A percentile compares a stretch with the other conserved stretches of the same genome.
These are phyloP conservation scores for Myiopsitta monachus DNA, from an alignment of 2,113 vertebrate species.

Conservation along the genomic window DNA sequence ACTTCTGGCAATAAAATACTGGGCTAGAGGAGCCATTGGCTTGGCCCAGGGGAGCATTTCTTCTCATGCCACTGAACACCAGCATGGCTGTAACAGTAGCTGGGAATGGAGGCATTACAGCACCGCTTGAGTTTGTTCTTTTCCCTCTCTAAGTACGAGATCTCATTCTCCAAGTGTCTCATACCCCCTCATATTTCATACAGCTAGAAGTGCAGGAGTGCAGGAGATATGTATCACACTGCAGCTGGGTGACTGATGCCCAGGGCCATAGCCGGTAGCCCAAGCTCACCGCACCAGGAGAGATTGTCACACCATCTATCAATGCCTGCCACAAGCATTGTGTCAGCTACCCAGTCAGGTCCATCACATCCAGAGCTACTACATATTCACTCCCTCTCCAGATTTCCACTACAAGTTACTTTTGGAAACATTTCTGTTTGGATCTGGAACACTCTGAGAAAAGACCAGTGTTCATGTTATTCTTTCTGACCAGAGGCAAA, in stretches of 20 bases:
- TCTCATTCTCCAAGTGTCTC: background rate
- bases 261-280: background rate
- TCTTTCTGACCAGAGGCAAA: slow-evolving; percentile 59
- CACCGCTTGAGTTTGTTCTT: background rate
- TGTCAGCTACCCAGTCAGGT: background rate
- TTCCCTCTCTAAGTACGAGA: background rate
- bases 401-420: background rate
- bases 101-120: background rate
- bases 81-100: background rate
- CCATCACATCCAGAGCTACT: background rate
- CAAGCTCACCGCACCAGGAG: fast-evolving
- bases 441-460: slow-evolving; percentile 2
- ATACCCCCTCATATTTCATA: background rate
- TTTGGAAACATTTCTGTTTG: background rate
- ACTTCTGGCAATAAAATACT: background rate
- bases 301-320: slow-evolving; percentile 9
- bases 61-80: background rate
- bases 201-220: background rate
- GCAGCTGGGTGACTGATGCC: background rate
- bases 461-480: slow-evolving; percentile 27
- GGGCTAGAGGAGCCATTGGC: background rate
- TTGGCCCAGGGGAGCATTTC: background rate
- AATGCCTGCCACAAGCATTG: background rate
- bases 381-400: background rate
- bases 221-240: background rate